Conservation (phyloP, 1,140 invertebrate genomes). For the Drosophila navojoa region DNA sequence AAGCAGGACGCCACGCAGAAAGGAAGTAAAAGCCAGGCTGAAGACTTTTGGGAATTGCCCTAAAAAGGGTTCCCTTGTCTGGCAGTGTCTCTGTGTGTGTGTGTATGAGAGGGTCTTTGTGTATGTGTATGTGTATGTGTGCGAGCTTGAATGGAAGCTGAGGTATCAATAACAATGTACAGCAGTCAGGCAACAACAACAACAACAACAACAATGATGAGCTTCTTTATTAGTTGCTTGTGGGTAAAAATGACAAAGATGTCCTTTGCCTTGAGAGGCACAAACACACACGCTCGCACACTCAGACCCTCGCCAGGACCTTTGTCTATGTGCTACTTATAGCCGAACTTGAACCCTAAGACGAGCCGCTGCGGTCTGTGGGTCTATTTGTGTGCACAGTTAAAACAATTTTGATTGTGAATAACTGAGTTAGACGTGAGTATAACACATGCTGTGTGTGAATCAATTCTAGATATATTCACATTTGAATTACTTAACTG, state of each 20-base stretch:
- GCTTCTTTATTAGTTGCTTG: conserved; percentile 59
- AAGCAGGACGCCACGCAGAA: conserved; percentile 30
- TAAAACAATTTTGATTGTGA: conserved; percentile 62
- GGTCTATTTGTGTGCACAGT: conserved; percentile 54
- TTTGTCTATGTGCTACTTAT: conserved; percentile 20
- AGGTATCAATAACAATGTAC: conserved; percentile 81
- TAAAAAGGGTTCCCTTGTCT: conserved; percentile 71
- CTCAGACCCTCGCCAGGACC: conserved; percentile 20
- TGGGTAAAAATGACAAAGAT: conserved; percentile 61
- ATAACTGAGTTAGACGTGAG: conserved; percentile 32
- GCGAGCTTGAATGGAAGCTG: conserved; percentile 45
- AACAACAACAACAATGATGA: conserved; percentile 23
- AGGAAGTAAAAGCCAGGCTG: conserved; percentile 45
- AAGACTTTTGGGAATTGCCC: conserved; percentile 59
- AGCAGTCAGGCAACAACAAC: conserved; percentile 7
- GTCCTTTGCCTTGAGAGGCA: conserved; percentile 35
- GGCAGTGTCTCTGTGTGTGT: conserved; percentile 1
- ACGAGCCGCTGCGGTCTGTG: conserved; percentile 3
- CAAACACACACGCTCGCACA: conserved; percentile 14
- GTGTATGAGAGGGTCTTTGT: background rate
- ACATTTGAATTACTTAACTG: background rate
- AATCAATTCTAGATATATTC: conserved; percentile 26
- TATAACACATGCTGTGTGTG: conserved; percentile 25
- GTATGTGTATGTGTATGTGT: conserved; percentile 10
- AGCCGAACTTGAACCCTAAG: conserved; percentile 20